Evolutionary conservation across 2,888 invertebrate species (phyloP), one percentile per base, ranked within the genome.

Genomic region (Ptychoptera contaminata): DNA sequence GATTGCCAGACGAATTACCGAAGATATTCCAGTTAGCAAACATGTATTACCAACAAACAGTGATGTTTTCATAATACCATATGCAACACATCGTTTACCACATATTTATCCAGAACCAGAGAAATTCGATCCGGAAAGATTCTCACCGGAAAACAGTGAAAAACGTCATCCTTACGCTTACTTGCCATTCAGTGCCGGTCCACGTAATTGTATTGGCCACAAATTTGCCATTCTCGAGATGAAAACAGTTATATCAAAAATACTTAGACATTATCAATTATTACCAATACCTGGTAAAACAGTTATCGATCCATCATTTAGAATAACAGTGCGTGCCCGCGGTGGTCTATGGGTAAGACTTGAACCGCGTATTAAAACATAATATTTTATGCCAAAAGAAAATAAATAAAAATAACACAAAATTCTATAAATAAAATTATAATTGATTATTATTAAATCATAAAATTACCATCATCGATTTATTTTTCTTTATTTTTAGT

Each of bases 221-320:
- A 72, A 73, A 47, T 76, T 73, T 52, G 73, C 74, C 2, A 64
- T 72, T 46, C 55, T 76, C 52, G 75, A 76, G 60, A 71, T 76
- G 56, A 76, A 76, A 58, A 70, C 70, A 1, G 58, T 76, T 23
- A 59, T 76, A 23, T 70, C 72, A 12, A 60, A 68, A 12, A 51
- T 76, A 30, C 52, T 76, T 31, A 59, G 70, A 12, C 67, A 67
- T 48, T 76, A 64, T 52, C 60, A 65, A 7, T 47, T 76, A 29
- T 49, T 60, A 8, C 61, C 73, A 2, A 64, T 68, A n/a, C 58
- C 66, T 6, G 71, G 70, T 2, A 68, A 68, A 51, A 68, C 71
- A 43, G 59, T 68, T 41, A 54, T 74, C 12, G 58, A 60, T 39
- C 63, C 72, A 2, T 62, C 61, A 8, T 76, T 70, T 52, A 65